Evolutionary conservation across 92 coral and sea anemone genomes (phyloP).

Genomic region (Parazoanthus swiftii): DNA sequence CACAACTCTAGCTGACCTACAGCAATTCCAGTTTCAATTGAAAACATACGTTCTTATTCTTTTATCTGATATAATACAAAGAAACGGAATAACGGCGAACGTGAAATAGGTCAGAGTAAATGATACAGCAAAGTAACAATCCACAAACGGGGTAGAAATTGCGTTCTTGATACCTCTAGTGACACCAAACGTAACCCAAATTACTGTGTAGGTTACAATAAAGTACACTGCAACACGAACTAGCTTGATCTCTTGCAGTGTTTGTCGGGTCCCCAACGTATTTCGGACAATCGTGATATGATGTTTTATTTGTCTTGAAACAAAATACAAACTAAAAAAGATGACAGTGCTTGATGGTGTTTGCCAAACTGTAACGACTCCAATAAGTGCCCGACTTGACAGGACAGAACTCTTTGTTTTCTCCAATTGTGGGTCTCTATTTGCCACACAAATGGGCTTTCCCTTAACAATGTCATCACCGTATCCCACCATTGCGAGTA

Average conservation of each 20-base stretch:
- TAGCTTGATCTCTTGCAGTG: neutral
- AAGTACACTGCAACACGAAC: constrained; percentile 11
- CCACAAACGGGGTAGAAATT: neutral
- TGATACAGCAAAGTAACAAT: neutral
- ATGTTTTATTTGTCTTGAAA: constrained; percentile 15
- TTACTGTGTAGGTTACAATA: neutral
- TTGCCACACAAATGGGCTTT: neutral
- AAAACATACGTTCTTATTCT: neutral
- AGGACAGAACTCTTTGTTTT: neutral
- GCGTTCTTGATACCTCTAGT: neutral
- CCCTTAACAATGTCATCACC: constrained; percentile 1
- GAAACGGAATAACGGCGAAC: constrained; percentile 12
- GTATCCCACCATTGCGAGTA: constrained; percentile 33
- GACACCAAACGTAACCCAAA: constrained; percentile 20
- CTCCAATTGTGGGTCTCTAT: neutral
- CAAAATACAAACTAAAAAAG: neutral
- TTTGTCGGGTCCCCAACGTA: neutral
- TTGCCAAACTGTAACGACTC: constrained; percentile 3
- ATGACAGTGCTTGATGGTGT: neutral
- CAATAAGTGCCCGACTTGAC: neutral
- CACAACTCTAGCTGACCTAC: neutral
- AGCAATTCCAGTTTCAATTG: neutral
- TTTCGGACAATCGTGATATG: constrained; percentile 1
- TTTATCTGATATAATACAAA: neutral
- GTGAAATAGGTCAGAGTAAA: neutral